These are phyloP conservation scores for Ditylenchus dipsaci DNA, from an alignment of 1,140 invertebrate genomes.

Conservation along the genomic window DNA sequence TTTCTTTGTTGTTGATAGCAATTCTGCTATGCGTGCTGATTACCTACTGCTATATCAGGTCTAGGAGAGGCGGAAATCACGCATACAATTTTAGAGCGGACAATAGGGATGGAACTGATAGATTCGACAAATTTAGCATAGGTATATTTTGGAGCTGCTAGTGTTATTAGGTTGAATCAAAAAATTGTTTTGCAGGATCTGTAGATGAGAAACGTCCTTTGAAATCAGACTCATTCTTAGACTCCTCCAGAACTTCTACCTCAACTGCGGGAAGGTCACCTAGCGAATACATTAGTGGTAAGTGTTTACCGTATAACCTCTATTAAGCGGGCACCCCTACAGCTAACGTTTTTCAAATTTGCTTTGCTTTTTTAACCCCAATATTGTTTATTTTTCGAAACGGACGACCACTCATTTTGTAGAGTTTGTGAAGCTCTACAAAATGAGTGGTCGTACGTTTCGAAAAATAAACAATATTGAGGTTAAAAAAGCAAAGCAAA, in stretches of 20 bases:
- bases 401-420: no score
- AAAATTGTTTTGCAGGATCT: not conserved
- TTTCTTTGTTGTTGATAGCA: not conserved
- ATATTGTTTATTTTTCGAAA: no score
- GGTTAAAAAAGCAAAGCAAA: no score
- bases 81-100: not conserved
- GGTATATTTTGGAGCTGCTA: not conserved
- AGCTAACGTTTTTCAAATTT: no score
- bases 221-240: not conserved
- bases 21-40: not conserved
- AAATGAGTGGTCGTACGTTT: no score
- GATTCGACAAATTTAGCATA: conserved; percentile 1
- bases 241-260: not conserved
- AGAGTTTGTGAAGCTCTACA: no score
- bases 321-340: no score
- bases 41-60: not conserved
- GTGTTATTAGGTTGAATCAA: not conserved
- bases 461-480: no score
- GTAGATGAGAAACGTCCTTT: not conserved
- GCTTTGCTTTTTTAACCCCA: no score
- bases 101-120: not conserved
- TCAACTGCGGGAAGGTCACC: not conserved
- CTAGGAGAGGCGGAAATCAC: not conserved
- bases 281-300: not conserved
- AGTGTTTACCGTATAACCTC: not conserved